These are phyloP conservation scores for Heteromurus nitidus DNA, from an alignment of 2,888 invertebrate genomes.

Conservation along the genomic window DNA sequence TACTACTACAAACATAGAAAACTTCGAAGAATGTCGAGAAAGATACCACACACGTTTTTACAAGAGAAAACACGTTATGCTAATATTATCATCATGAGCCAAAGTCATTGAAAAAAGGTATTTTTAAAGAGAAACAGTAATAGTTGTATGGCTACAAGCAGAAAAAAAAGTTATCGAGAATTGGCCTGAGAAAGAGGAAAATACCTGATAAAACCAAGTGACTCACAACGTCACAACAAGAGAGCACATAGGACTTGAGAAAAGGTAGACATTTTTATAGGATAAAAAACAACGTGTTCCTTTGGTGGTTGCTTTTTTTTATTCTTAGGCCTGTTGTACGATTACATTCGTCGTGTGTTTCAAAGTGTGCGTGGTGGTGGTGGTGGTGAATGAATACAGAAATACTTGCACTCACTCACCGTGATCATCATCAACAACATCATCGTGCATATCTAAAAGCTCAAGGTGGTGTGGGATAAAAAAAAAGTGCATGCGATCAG, in stretches of 20 bases:
- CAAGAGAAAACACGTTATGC: constrained; percentile 56
- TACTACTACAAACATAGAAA: background rate
- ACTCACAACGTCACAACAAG: constrained; percentile 23
- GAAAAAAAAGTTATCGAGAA: background rate
- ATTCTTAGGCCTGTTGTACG: constrained; percentile 1
- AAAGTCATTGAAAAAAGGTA: constrained; percentile 8
- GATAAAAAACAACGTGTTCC: constrained; percentile 33
- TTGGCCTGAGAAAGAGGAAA: background rate
- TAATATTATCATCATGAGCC: constrained; percentile 48
- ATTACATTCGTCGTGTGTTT: background rate
- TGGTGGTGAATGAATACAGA: constrained; percentile 49
- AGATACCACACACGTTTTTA: constrained; percentile 3
- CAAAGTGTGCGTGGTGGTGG: constrained; percentile 22
- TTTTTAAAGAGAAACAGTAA: constrained; percentile 17
- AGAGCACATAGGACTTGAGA: constrained; percentile 2
- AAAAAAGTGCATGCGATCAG: constrained; percentile 44
- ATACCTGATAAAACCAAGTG: constrained; percentile 34
- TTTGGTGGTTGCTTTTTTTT: background rate
- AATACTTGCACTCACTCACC: constrained; percentile 3
- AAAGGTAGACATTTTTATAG: background rate
- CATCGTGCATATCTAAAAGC: constrained; percentile 32
- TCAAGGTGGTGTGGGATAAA: constrained; percentile 33
- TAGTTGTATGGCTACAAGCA: too few relatives aligned
- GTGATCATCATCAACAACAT: constrained; percentile 31
- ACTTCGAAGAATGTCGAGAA: background rate